Conservation (phyloP, 2,113 vertebrate species). For the Leuciscus idus region DNA sequence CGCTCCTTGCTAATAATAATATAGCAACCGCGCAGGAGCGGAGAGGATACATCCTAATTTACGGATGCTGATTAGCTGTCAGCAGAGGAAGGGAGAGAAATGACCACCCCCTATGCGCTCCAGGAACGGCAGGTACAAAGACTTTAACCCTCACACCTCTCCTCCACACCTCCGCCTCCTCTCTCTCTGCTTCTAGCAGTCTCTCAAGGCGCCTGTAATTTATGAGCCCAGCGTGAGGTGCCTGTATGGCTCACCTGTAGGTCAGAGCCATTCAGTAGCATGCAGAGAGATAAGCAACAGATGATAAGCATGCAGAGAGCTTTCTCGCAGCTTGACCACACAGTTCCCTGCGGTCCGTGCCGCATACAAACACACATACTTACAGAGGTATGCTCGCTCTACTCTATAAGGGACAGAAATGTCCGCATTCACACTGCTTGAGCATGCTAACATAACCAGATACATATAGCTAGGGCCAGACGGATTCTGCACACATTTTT, state of each 20-base stretch:
- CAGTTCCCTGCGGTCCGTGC: constrained; percentile 29
- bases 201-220: constrained; percentile 50
- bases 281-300: constrained; percentile 54
- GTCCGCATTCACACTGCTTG: constrained; percentile 12
- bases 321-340: constrained; percentile 39
- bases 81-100: constrained; percentile 47
- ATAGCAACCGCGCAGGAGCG: constrained; percentile 38
- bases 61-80: constrained; percentile 66
- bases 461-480: background rate
- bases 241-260: constrained; percentile 49
- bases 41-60: constrained; percentile 63
- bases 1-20: constrained; percentile 55
- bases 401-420: constrained; percentile 8
- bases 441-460: background rate
- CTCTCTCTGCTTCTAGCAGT: constrained; percentile 9
- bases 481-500: background rate
- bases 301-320: constrained; percentile 52
- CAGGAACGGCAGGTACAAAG: constrained; percentile 56
- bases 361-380: constrained; percentile 46
- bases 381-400: background rate
- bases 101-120: constrained; percentile 56
- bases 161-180: constrained; percentile 29
- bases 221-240: constrained; percentile 40
- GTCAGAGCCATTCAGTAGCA: constrained; percentile 52
- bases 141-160: constrained; percentile 65